Conservation (phyloP, 2,888 invertebrate species). For the Ischnura elegans region DNA sequence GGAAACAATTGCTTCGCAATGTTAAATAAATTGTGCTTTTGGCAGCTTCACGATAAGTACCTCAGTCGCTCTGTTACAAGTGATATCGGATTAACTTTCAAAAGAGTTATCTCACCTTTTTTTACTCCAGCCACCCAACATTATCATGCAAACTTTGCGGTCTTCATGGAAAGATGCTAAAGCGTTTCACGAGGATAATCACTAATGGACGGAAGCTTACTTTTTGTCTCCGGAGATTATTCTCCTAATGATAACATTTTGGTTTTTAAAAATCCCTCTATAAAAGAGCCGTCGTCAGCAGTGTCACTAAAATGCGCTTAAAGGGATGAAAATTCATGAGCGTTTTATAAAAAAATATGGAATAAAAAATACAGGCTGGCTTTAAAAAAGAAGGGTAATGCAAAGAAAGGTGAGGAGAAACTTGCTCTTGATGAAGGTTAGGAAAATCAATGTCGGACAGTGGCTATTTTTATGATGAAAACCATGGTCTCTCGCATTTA, state of each 20-base stretch:
- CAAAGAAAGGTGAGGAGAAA: background rate
- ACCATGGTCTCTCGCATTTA: no score
- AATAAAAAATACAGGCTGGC: background rate
- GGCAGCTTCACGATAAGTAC: background rate
- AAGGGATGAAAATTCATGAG: conserved; percentile 31
- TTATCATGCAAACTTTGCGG: background rate
- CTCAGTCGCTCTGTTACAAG: background rate
- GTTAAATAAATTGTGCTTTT: no score
- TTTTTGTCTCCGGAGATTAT: conserved; percentile 11
- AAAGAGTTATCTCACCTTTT: background rate
- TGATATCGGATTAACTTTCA: background rate
- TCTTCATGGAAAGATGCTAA: background rate
- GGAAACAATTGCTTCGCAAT: no score
- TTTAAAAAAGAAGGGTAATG: background rate
- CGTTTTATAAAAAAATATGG: background rate
- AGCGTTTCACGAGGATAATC: background rate
- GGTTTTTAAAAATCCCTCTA: background rate
- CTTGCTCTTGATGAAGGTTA: background rate
- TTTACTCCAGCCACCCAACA: no score
- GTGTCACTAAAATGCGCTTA: background rate
- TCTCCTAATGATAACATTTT: background rate
- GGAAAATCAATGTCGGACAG: no score
- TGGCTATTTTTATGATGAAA: no score
- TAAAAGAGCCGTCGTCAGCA: background rate
- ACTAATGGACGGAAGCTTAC: background rate